Base-by-base conservation (phyloP, 2,797 vertebrate genomes). In the Adelosebastes latens region DNA sequence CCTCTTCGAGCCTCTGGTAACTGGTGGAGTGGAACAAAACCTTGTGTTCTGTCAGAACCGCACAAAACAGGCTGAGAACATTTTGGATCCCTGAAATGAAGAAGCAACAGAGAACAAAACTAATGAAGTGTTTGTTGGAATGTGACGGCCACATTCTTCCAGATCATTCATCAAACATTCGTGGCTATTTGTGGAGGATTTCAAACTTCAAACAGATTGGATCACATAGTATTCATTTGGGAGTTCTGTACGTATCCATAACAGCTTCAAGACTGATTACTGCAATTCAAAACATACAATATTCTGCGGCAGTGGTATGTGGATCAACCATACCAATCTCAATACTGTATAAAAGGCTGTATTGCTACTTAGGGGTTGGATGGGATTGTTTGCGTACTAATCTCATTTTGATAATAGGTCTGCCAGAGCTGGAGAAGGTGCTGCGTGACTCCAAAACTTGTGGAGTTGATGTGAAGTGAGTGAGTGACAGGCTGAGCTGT, bases 21-120 rank as follows among this genome's bases (percentile, higher is more conserved):
- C 98, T 99, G 91, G 96, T 96, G 70, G 99, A 99, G 93, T 99
- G 98, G 90, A 99, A 99, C 69, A 99, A 95, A 95, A 99, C 96
- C 85, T 99, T 99, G 93, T 99, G 98, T 92, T 99, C 99, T 3
- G 99, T 99, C 89, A 99, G 96, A 88, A 99, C 97, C 0, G 98
- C 98, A 94, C 97, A 99, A 82, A 99, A 98, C 46, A 99, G 96
- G 93, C 96, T 98, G 63, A 99, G 96, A 67, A 99, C 98, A 75
- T 99, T 99, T 90, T 99, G 99, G 93, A 99, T 99, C 88, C 99
- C 99, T 99, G 91, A 31, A 96, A 95, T 1, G 16, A 55, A 81
- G 72, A 80, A 79, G 78, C 36, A 87, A 81, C 11, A 83, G 25
- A 79, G 52, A 82, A 69, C 5, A 4, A 65, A 83, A 93, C 64